These are phyloP conservation scores for Thermophis baileyi DNA, from an alignment of 2,113 vertebrate species.

Conservation along the genomic window DNA sequence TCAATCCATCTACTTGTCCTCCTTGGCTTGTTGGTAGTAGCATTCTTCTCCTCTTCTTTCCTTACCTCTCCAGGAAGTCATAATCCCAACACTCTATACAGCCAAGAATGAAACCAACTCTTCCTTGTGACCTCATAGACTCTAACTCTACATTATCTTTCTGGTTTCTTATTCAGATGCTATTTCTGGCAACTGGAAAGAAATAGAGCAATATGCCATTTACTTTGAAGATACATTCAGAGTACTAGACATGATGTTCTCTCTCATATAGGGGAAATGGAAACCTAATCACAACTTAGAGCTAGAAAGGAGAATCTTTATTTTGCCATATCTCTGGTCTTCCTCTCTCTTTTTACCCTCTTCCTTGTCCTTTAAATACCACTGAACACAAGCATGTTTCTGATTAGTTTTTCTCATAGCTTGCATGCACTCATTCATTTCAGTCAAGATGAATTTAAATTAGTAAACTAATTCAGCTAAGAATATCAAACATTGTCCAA, in stretches of 20 bases:
- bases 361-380: not conserved
- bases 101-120: not conserved
- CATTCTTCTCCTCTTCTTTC: not conserved
- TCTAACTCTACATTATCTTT: not conserved
- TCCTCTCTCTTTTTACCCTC: not conserved
- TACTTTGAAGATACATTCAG: constrained; percentile 23
- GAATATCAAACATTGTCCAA: not conserved
- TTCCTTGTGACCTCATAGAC: not conserved
- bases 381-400: not conserved
- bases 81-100: not conserved
- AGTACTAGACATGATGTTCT: constrained; percentile 23
- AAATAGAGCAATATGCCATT: constrained; percentile 7
- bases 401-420: not conserved
- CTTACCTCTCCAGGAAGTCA: not conserved
- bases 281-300: constrained; percentile 12
- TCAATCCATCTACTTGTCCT: not conserved
- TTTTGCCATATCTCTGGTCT: not conserved
- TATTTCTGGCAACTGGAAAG: constrained; percentile 16
- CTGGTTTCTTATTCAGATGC: constrained; percentile 18
- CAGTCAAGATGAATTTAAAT: not conserved
- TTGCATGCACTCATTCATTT: not conserved
- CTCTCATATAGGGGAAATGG: not conserved
- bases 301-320: not conserved
- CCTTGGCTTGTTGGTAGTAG: not conserved
- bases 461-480: not conserved